Base-by-base conservation (phyloP, 2,888 invertebrate species). In the Drosophila greeni region DNA sequence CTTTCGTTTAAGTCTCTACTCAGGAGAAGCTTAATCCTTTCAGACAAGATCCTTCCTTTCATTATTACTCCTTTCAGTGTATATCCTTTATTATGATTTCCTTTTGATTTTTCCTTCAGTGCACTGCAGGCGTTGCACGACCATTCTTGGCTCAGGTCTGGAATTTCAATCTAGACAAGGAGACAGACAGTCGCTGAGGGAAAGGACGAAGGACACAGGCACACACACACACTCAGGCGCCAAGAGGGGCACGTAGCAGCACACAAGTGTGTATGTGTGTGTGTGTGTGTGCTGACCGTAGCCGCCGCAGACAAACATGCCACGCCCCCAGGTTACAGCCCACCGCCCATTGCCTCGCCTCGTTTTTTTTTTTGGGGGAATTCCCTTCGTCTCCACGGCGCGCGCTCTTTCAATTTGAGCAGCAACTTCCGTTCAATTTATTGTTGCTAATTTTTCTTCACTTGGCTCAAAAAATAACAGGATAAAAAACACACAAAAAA, bases 401-500 rank as follows among this genome's bases (percentile, higher is more conserved):
- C 37, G 20, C 26, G 24, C 52, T 23, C 52, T 59, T 67, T 70
- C 67, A 70, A 70, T 76, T 84, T 82, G 75, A 83, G 77, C 78
- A 76, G 73, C 74, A 72, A 75, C 85, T 86, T 86, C 86, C 85
- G 82, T 77, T 77, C 82, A 86, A 85, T 86, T 86, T 85, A 83
- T 82, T 76, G 67, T 74, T 64, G 71, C 85, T 85, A 84, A 84
- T 85, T 85, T 81, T 81, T 79, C 78, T 83, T 73, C 73, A 81
- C 82, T 83, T 86, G 73, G 53, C 34, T 24, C 42, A 47, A 42
- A 70, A 72, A 43, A 5, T 6, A n/a, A 67, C 62, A 64, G n/a
- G 1, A 23, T 24, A 26, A 34, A 34, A 34, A 34, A 34, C 34
- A 33, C 26, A 26, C 7, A 26, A 7, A 45, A 45, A 16, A 43